A percentile compares a stretch with the other conserved stretches of the same genome.
These are phyloP conservation scores for Bubo blakistoni DNA, from an alignment of 2,113 vertebrate species.

Conservation along the genomic window DNA sequence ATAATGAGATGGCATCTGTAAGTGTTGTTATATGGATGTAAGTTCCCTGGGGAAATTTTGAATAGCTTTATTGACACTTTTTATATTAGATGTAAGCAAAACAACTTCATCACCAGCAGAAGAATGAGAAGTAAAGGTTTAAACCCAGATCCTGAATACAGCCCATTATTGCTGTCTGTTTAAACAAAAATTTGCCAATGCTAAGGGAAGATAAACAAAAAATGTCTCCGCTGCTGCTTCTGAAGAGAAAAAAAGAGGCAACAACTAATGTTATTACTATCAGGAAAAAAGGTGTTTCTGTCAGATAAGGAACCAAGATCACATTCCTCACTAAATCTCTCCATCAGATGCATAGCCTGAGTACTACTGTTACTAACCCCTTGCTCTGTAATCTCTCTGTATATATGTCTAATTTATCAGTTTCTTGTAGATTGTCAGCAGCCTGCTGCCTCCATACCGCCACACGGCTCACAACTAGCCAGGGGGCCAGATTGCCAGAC, in stretches of 20 bases:
- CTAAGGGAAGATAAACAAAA: neutral
- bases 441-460: slow-evolving; percentile 96
- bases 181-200: neutral
- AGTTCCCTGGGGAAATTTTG: neutral
- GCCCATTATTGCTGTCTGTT: neutral
- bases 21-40: neutral
- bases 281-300: slow-evolving; percentile 29
- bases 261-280: neutral
- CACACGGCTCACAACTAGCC: slow-evolving; percentile 94
- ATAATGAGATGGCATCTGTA: neutral
- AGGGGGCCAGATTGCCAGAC: slow-evolving; percentile 81
- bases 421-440: slow-evolving; percentile 99
- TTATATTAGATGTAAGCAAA: neutral
- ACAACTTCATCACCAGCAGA: neutral
- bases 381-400: slow-evolving; percentile 87
- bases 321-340: slow-evolving; percentile 79
- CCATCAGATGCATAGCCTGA: slow-evolving; percentile 52
- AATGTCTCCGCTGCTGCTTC: neutral
- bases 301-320: slow-evolving; percentile 17
- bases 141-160: neutral
- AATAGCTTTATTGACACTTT: neutral
- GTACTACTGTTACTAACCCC: slow-evolving; percentile 76
- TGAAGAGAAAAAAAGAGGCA: neutral
- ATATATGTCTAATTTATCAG: slow-evolving; percentile 99
- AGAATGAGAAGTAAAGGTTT: neutral